Conservation (phyloP, 2,113 vertebrate species). For the Xyrauchen texanus region DNA sequence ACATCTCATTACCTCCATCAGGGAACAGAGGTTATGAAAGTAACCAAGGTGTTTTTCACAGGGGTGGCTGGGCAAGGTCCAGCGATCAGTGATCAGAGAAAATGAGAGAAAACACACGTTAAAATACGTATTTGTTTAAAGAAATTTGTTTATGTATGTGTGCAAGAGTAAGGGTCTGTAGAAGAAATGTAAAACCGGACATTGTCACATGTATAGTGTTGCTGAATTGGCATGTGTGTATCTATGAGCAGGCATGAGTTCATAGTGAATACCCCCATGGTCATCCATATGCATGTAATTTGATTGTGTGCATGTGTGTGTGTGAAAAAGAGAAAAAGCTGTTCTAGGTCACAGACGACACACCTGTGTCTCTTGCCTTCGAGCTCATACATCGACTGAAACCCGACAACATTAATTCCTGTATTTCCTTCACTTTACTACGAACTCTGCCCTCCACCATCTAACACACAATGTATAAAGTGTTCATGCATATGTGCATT, state of each 20-base stretch:
- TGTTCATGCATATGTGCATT: conserved; percentile 24
- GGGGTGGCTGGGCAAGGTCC: too few species aligned
- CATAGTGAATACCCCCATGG: not conserved
- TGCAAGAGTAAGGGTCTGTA: too few species aligned
- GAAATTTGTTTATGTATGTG: too few species aligned
- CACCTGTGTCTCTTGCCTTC: conserved; percentile 67
- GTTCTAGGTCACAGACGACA: conserved; percentile 69
- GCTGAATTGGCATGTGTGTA: not conserved
- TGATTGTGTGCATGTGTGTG: conserved; percentile 46
- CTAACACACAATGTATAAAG: conserved; percentile 8
- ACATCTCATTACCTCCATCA: too few species aligned
- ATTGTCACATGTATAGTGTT: too few species aligned
- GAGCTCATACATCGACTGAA: not conserved
- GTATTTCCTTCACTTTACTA: not conserved
- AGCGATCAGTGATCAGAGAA: too few species aligned
- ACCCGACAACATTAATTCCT: not conserved
- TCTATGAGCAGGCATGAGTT: not conserved
- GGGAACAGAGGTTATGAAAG: too few species aligned
- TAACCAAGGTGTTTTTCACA: too few species aligned
- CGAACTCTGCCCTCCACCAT: not conserved
- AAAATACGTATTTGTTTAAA: too few species aligned
- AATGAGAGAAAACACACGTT: too few species aligned
- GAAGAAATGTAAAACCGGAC: too few species aligned
- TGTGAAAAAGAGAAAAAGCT: conserved; percentile 53
- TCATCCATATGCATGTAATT: not conserved